These are phyloP conservation scores for Palaemon carinicauda DNA, from an alignment of 1,140 invertebrate genomes.

Conservation along the genomic window DNA sequence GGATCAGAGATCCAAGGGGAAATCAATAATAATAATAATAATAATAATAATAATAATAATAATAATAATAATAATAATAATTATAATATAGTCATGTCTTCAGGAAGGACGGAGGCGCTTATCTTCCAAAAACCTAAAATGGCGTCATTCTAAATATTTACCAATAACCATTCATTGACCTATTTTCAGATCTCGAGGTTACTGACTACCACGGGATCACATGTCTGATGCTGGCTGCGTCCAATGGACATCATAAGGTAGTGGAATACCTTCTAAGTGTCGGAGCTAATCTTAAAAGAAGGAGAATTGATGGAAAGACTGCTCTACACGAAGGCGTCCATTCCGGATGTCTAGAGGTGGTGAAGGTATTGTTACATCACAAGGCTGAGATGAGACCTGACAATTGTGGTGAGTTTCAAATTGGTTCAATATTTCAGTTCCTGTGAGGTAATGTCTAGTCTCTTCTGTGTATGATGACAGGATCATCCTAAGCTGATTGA, in stretches of 20 bases:
- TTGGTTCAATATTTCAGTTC: neutral
- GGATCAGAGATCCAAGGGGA: no score
- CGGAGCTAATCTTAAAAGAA: slow-evolving; percentile 86
- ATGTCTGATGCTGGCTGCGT: slow-evolving; percentile 96
- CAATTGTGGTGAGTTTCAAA: slow-evolving; percentile 77
- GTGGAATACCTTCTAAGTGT: slow-evolving; percentile 85
- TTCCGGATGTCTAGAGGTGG: slow-evolving; percentile 89
- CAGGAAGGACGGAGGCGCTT: no score
- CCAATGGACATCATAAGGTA: slow-evolving; percentile 78
- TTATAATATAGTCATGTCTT: no score
- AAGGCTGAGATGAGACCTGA: slow-evolving; percentile 93
- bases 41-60: no score
- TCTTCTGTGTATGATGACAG: no score
- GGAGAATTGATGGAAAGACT: slow-evolving; percentile 93
- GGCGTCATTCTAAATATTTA: no score
- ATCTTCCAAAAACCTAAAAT: no score
- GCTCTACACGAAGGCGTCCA: slow-evolving; percentile 96
- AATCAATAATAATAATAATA: no score
- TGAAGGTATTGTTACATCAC: slow-evolving; percentile 86
- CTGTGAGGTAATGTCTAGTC: no score
- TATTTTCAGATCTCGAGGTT: slow-evolving; percentile 81
- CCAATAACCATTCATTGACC: slow-evolving; percentile 24
- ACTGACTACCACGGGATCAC: slow-evolving; percentile 93
- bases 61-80: no score
- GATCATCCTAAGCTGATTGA: no score